Evolutionary conservation across 2,888 invertebrate species (phyloP).

Genomic region (Abrostola tripartita): DNA sequence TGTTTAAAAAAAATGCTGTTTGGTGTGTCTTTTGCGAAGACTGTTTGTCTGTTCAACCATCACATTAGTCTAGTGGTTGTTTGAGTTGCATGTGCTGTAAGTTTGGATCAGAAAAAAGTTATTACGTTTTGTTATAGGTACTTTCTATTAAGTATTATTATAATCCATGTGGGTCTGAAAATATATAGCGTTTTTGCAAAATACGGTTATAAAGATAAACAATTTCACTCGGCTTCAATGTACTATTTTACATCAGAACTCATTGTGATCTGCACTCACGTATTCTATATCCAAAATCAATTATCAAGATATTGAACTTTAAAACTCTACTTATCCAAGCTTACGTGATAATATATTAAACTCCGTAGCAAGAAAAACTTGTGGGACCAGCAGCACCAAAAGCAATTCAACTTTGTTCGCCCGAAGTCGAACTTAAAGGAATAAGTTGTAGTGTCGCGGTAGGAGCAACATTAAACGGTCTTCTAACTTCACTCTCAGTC

Average conservation of each 20-base stretch:
- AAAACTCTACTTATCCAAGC: neutral
- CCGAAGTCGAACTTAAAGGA: constrained; percentile 26
- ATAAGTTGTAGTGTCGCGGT: constrained; percentile 28
- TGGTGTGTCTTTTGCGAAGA: no score
- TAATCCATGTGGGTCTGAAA: no score
- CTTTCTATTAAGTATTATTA: no score
- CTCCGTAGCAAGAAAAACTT: constrained; percentile 27
- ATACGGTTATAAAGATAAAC: no score
- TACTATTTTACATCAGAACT: neutral
- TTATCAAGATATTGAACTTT: neutral
- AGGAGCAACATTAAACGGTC: constrained; percentile 2
- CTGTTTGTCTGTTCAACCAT: no score
- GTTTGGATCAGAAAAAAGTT: no score
- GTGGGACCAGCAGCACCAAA: constrained; percentile 41
- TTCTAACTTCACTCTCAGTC: neutral
- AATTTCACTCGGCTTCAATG: neutral
- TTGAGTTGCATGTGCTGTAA: no score
- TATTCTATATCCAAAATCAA: neutral
- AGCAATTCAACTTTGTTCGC: constrained; percentile 46
- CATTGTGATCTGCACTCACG: neutral
- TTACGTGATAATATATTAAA: constrained; percentile 9
- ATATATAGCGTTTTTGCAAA: no score
- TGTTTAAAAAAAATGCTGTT: no score
- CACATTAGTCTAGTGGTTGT: no score
- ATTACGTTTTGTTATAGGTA: no score